Evolutionary conservation across 2,888 invertebrate genomes (phyloP), one percentile per base, ranked within the genome.

Genomic region (Reticulitermes lucifugus): DNA sequence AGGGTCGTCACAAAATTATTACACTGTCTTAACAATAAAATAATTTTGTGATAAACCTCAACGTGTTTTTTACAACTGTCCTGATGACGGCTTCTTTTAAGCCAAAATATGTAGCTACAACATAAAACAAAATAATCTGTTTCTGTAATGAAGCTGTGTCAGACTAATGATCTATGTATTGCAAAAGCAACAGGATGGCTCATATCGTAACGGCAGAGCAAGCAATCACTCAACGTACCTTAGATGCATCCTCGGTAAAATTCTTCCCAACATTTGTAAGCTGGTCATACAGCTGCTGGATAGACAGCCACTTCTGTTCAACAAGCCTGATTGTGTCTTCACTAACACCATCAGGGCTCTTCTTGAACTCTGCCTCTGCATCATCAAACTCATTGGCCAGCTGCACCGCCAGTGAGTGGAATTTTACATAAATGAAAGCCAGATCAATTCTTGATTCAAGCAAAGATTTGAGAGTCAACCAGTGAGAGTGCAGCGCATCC

Each of bases 321-420:
- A 91, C 90, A 86, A 89, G 29, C 77, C 91, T 90, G 88, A 93
- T 90, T 51, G 91, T 90, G 2, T 91, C 91, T 59, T 94, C 93
- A 86, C 92, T 91, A 25, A 92, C 90, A 84, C 91, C 90, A 80
- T 93, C 92, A 18, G 91, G 89, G 65, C 91, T 91, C 80, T 91
- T 92, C 88, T 91, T 92, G 73, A 95, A 89, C 59, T 93, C 92
- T 6, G 92, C 91, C 88, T 96, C 95, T 81, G 96, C 89, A 84
- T 92, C 92, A 89, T 95, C 94, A 90, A 96, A 92, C 89, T 95
- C 94, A 86, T 92, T 92, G 86, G 93, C 92, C 79, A 96, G 92
- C 89, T 94, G 93, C 86, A 94, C 93, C 35, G 95, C 94, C 87
- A 94, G 93, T 89, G 94, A 93, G 88, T 95, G 95, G 91, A 96